Percentiles rank a stretch among this genome's conserved stretches.
phyloP scores from a whole-genome alignment of 2,113 vertebrate species.

The Eleginops maclovinus region DNA sequence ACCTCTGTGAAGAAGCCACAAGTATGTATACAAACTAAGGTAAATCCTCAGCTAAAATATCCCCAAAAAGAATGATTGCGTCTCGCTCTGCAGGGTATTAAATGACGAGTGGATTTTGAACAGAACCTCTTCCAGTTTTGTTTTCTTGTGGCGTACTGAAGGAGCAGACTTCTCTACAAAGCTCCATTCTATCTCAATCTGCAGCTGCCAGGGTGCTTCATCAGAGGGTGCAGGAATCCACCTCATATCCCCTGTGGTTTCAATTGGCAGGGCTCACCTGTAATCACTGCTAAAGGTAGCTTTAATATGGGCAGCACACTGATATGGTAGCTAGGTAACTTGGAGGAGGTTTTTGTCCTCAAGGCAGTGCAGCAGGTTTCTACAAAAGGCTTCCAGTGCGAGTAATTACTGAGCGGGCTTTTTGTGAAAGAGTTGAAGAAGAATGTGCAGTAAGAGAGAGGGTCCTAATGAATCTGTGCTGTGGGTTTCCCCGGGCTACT shows the following conservation, averaged over 20 bases:
- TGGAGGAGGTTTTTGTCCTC: conserved; percentile 26
- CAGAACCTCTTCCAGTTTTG: too few species aligned
- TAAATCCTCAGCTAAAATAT: too few species aligned
- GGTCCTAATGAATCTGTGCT: background rate
- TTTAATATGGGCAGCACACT: conserved; percentile 41
- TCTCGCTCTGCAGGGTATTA: too few species aligned
- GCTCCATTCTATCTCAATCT: conserved; percentile 8
- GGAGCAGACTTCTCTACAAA: conserved; percentile 19
- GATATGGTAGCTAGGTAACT: conserved; percentile 42
- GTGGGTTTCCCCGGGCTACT: conserved; percentile 8
- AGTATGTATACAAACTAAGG: too few species aligned
- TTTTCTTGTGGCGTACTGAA: conserved; percentile 11
- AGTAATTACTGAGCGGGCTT: conserved; percentile 41
- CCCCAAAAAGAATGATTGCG: too few species aligned
- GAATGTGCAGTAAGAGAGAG: conserved; percentile 13
- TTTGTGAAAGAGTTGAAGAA: conserved; percentile 16
- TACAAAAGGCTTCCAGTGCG: conserved; percentile 29
- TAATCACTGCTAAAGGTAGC: conserved; percentile 48
- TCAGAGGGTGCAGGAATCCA: conserved; percentile 34
- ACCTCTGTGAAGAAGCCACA: too few species aligned
- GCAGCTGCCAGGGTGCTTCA: conserved; percentile 30
- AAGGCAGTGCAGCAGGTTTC: conserved; percentile 17
- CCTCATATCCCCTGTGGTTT: conserved; percentile 15
- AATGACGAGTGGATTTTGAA: too few species aligned
- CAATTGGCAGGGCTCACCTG: conserved; percentile 25